A percentile compares a stretch with the other conserved stretches of the same genome.
Evolutionary conservation across 2,113 vertebrate genomes (phyloP).

Genomic region (Archocentrus centrarchus): DNA sequence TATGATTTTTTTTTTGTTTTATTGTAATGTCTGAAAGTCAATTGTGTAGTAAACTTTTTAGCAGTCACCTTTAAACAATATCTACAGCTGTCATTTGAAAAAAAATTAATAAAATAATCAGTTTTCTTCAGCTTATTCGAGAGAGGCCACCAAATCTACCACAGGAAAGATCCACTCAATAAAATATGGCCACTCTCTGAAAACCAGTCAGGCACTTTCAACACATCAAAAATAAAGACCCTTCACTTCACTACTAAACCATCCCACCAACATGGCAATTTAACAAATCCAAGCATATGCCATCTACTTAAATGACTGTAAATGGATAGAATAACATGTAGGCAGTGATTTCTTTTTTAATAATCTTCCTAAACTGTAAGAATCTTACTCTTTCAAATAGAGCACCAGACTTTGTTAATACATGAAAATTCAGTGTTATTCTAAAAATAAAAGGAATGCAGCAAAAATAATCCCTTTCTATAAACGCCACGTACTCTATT

Average conservation of each 20-base stretch:
- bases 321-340: neutral
- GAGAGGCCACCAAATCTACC: too few relatives aligned
- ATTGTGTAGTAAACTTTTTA: neutral
- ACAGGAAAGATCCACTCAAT: neutral
- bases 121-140: neutral
- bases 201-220: neutral
- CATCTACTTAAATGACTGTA: neutral
- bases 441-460: neutral
- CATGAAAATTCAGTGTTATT: neutral
- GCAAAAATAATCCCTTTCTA: neutral
- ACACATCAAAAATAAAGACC: neutral
- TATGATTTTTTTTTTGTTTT: neutral
- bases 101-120: neutral
- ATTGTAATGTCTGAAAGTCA: neutral
- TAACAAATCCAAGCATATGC: neutral
- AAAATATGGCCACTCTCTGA: neutral
- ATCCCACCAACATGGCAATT: neutral
- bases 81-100: neutral
- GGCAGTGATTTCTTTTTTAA: neutral
- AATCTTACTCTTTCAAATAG: neutral
- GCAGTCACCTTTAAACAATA: neutral
- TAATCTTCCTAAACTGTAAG: neutral
- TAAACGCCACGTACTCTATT: conserved; percentile 26
- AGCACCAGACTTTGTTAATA: neutral
- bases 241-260: neutral